Evolutionary conservation across 2,888 invertebrate species (phyloP).

Genomic region (Xanthia togata): DNA sequence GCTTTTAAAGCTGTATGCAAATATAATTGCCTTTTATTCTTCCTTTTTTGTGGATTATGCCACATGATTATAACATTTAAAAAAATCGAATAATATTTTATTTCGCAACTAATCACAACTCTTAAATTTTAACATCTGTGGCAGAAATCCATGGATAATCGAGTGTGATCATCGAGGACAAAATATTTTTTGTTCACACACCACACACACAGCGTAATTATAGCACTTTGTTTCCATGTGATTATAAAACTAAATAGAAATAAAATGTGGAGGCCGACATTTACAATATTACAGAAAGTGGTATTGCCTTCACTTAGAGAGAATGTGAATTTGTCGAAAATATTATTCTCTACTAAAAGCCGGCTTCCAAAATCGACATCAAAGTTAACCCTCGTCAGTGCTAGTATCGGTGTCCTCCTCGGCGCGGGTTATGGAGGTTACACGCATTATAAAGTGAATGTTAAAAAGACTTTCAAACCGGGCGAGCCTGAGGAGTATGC

Average conservation of each 20-base stretch:
- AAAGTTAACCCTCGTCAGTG: constrained; percentile 90
- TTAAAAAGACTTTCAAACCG: constrained; percentile 74
- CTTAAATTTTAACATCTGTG: constrained; percentile 28
- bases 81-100: background rate
- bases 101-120: constrained; percentile 3
- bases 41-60: no score
- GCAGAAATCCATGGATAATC: constrained; percentile 42
- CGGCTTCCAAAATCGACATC: constrained; percentile 82
- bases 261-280: constrained; percentile 85
- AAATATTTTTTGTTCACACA: constrained; percentile 20
- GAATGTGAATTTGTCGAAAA: constrained; percentile 74
- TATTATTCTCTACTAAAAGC: constrained; percentile 81
- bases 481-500: constrained; percentile 83
- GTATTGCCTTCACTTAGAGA: constrained; percentile 79
- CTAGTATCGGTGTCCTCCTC: constrained; percentile 89
- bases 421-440: constrained; percentile 90
- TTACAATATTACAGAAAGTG: constrained; percentile 80
- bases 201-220: background rate
- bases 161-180: background rate
- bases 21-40: no score
- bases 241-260: constrained; percentile 26
- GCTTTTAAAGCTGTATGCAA: no score
- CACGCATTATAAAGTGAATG: constrained; percentile 87
- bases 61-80: no score
- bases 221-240: constrained; percentile 54